phyloP scores from a whole-genome alignment of 2,797 vertebrate species.

The Oryzias dopingdopingensis region DNA sequence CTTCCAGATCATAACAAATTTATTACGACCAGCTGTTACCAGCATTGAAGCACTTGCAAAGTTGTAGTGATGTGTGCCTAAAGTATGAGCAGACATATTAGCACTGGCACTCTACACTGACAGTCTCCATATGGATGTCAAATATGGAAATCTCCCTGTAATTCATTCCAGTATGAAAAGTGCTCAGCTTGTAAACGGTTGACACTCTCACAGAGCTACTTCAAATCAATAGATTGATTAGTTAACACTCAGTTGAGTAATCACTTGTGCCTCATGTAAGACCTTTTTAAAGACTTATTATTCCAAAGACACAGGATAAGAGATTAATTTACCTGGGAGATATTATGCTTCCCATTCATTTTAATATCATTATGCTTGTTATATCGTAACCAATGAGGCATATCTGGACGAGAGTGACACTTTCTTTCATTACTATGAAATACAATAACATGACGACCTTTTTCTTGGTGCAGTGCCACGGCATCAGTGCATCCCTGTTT shows the following conservation, averaged over 20 bases:
- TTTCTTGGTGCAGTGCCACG: slow-evolving; percentile 2
- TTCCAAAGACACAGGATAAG: slow-evolving; percentile 1
- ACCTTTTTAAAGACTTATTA: slow-evolving; percentile 22
- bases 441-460: slow-evolving; percentile 21
- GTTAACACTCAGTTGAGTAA: slow-evolving; percentile 13
- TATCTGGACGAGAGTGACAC: not conserved
- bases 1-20: slow-evolving; percentile 24
- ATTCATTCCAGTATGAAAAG: slow-evolving; percentile 42
- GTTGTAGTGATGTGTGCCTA: slow-evolving; percentile 31
- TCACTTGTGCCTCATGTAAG: slow-evolving; percentile 38
- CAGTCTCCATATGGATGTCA: slow-evolving; percentile 9
- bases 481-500: slow-evolving; percentile 12
- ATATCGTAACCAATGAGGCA: slow-evolving; percentile 4
- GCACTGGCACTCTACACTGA: slow-evolving; percentile 26
- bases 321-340: slow-evolving; percentile 31
- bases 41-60: slow-evolving; percentile 31
- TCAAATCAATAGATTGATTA: slow-evolving; percentile 49
- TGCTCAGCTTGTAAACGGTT: slow-evolving; percentile 32
- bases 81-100: slow-evolving; percentile 26
- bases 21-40: slow-evolving; percentile 12
- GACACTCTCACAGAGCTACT: slow-evolving; percentile 21
- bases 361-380: slow-evolving; percentile 35
- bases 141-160: slow-evolving; percentile 33
- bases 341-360: slow-evolving; percentile 22
- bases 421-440: slow-evolving; percentile 8